Conservation (phyloP, 2,797 vertebrate species). For the Balearica regulorum region DNA sequence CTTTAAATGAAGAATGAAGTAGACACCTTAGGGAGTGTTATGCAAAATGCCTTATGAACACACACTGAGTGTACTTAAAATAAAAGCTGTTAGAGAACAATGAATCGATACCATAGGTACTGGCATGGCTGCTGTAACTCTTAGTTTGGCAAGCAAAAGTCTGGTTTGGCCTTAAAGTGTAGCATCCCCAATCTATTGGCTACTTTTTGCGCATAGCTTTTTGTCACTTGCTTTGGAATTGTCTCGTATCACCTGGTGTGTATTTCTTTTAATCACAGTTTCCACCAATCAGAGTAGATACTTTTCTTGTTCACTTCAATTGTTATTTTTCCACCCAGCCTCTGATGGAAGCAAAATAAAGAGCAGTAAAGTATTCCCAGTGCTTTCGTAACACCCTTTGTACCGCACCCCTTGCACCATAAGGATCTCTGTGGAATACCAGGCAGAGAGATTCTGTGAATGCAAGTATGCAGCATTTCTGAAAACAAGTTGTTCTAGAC, state of each 20-base stretch:
- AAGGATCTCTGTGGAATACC: neutral
- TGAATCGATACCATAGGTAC: neutral
- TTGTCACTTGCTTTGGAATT: neutral
- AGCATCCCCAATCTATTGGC: neutral
- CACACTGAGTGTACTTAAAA: neutral
- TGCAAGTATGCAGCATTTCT: neutral
- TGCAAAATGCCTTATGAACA: neutral
- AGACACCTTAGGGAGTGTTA: neutral
- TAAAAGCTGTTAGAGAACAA: neutral
- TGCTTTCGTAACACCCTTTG: neutral
- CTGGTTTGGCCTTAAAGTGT: neutral
- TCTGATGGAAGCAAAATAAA: neutral
- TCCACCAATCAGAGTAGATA: neutral
- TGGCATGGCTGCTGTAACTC: neutral
- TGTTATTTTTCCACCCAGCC: neutral
- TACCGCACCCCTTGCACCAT: neutral
- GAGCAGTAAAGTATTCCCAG: neutral
- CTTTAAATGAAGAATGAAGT: neutral
- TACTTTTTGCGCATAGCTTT: neutral
- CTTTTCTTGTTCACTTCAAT: neutral
- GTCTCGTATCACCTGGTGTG: neutral
- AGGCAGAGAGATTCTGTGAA: neutral
- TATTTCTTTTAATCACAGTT: neutral
- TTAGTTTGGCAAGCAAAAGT: neutral
- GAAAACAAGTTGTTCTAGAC: conserved; percentile 1